These are phyloP conservation scores for Leptarthrus brevirostris DNA, from an alignment of 2,888 invertebrate species.

Conservation along the genomic window DNA sequence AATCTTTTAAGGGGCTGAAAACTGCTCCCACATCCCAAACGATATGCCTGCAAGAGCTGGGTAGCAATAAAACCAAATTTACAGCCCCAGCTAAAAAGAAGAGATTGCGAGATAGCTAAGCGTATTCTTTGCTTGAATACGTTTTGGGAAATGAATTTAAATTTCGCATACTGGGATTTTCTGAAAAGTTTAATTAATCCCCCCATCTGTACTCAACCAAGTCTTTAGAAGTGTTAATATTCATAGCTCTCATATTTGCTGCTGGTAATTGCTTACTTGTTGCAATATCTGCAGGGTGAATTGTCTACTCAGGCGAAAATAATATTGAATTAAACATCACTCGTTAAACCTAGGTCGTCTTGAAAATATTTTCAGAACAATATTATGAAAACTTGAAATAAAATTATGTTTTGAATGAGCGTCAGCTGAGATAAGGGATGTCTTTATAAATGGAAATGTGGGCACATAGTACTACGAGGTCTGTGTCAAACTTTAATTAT, in stretches of 20 bases:
- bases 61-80: slow-evolving; percentile 37
- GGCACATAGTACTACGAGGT: too few species aligned
- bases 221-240: slow-evolving; percentile 32
- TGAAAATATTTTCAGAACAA: too few species aligned
- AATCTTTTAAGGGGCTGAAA: slow-evolving; percentile 24
- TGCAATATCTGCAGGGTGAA: slow-evolving; percentile 27
- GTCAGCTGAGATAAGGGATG: too few species aligned
- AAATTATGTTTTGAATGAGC: too few species aligned
- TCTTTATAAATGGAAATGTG: too few species aligned
- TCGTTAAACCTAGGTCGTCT: too few species aligned
- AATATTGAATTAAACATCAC: too few species aligned
- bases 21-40: too few species aligned
- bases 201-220: not conserved
- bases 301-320: not conserved
- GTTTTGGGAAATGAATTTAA: slow-evolving; percentile 21
- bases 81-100: not conserved
- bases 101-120: slow-evolving; percentile 8
- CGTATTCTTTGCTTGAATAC: not conserved
- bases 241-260: slow-evolving; percentile 26
- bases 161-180: slow-evolving; percentile 25
- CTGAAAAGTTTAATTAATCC: slow-evolving; percentile 32
- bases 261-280: slow-evolving; percentile 31
- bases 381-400: too few species aligned
- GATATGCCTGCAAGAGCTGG: not conserved
- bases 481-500: too few species aligned